These are phyloP conservation scores for Agapostemon virescens DNA, from an alignment of 2,888 invertebrate species.

Conservation along the genomic window DNA sequence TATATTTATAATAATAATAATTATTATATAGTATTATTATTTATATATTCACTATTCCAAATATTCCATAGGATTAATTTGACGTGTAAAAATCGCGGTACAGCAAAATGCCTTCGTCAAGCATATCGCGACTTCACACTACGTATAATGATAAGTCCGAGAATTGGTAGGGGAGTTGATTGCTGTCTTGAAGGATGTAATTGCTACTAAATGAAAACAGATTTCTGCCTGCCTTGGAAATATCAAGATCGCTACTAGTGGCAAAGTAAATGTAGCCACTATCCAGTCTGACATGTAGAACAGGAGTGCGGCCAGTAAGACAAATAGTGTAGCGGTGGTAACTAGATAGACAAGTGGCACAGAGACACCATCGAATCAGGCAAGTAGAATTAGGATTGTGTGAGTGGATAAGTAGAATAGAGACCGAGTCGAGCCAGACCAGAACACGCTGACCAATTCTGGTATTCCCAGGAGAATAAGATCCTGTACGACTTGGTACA, in stretches of 20 bases:
- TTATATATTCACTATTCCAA: too few relatives aligned
- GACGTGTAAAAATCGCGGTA: too few relatives aligned
- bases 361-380: constrained; percentile 7
- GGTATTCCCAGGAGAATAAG: not conserved
- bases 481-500: not conserved
- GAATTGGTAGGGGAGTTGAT: not conserved
- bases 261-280: not conserved
- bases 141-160: not conserved
- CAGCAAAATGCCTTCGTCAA: too few relatives aligned
- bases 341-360: not conserved
- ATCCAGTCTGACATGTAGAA: not conserved
- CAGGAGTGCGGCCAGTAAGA: not conserved
- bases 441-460: constrained; percentile 13
- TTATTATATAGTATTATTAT: too few relatives aligned
- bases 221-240: not conserved
- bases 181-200: not conserved
- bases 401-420: constrained; percentile 9
- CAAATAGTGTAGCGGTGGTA: not conserved
- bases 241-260: not conserved
- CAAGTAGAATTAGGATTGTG: not conserved
- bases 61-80: too few relatives aligned
- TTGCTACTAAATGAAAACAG: not conserved
- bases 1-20: too few relatives aligned
- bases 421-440: not conserved
- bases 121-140: too few relatives aligned